Evolutionary conservation across 2,888 invertebrate species (phyloP), one percentile per base, ranked within the genome.

Genomic region (Apotomis betuletana): DNA sequence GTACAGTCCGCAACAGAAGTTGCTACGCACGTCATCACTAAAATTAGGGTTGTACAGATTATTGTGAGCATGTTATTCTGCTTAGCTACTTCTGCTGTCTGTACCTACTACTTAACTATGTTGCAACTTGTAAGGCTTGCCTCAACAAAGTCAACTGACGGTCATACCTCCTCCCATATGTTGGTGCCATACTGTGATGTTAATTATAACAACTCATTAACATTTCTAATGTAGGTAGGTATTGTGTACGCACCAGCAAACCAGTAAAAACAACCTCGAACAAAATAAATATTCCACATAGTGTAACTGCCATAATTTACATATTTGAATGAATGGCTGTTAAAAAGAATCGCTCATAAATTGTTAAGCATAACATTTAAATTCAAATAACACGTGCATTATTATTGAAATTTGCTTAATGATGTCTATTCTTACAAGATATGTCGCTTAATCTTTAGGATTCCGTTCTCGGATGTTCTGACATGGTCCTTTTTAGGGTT

Each of bases 161-260:
- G 61, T 12, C 49, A 57, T 61, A 44, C 71, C 44, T 55, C 57
- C 67, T 49, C 55, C 60, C 59, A 54, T 54, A 59, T 55, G 70
- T 61, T 63, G 52, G 67, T 65, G 61, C 70, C 71, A 71, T 71
- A 71, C 61, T 67, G 71, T 71, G 51, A 71, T 71, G 71, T 71
- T 71, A 71, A 71, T 71, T 67, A 61, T 57, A 71, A 61, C 59
- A 64, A 52, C 67, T 71, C 71, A 71, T 71, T 71, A 71, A 57
- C 71, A 71, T 67, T 67, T 67, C 67, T 62, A 67, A 71, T 67
- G 67, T 71, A 71, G 55, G 61, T 61, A 61, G 54, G 65, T 67
- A 70, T 70, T 70, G 61, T 71, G 51, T 57, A 62, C 67, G 51
- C 38, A 58, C 61, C 61, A 61, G 64, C 46, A 15, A 12, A 61